Conservation (phyloP, 2,797 vertebrate species). For the Clarias laeviceps region DNA sequence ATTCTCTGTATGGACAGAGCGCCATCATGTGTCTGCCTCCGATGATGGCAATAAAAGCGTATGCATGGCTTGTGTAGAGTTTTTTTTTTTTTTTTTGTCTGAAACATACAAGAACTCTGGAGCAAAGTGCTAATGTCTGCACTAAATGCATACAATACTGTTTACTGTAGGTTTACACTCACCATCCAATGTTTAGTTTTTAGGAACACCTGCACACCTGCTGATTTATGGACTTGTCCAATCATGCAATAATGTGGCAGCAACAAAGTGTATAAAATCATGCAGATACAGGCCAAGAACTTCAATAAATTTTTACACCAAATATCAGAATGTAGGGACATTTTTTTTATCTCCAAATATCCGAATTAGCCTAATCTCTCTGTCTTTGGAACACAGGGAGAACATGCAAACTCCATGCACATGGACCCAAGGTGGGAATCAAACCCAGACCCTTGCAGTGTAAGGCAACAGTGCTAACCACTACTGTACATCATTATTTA, state of each 20-base stretch:
- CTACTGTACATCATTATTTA: too few relatives aligned
- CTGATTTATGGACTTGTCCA: background rate
- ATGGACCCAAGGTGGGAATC: too few relatives aligned
- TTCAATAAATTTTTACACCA: background rate
- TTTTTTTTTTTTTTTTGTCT: background rate
- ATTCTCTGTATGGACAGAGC: constrained; percentile 8
- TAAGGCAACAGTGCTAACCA: too few relatives aligned
- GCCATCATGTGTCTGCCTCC: constrained; percentile 9
- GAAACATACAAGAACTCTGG: background rate
- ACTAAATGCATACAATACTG: background rate
- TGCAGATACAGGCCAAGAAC: too few relatives aligned
- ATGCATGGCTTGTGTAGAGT: background rate
- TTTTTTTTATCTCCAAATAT: too few relatives aligned
- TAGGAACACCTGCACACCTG: background rate
- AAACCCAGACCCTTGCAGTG: too few relatives aligned
- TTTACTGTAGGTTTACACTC: background rate
- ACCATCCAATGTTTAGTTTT: background rate
- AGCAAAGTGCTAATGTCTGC: background rate
- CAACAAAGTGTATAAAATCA: background rate
- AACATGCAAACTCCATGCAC: too few relatives aligned
- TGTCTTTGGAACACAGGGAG: too few relatives aligned
- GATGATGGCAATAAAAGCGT: background rate
- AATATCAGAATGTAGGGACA: background rate
- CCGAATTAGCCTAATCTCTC: too few relatives aligned
- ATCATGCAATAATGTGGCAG: background rate